Conservation (phyloP, 2,888 invertebrate species). For the Hyposoter didymator region DNA sequence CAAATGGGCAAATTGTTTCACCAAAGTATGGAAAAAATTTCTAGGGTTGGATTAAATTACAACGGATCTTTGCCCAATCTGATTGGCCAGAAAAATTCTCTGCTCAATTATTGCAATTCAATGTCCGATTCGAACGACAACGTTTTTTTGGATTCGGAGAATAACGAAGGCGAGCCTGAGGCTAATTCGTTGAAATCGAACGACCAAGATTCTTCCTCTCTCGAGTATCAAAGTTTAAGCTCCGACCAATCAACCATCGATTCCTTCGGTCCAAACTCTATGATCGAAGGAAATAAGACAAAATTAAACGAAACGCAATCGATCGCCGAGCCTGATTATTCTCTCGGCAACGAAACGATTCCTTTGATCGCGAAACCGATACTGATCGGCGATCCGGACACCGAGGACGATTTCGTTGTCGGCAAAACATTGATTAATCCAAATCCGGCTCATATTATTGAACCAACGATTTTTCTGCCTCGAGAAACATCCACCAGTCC, state of each 20-base stretch:
- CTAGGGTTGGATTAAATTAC: constrained; percentile 63
- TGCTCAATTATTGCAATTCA: not conserved
- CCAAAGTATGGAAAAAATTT: constrained; percentile 72
- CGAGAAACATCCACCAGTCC: not conserved
- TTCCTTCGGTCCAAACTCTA: constrained; percentile 57
- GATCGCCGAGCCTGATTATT: not conserved
- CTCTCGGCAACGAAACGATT: not conserved
- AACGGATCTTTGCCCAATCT: constrained; percentile 63
- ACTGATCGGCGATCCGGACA: constrained; percentile 52
- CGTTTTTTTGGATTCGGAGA: not conserved
- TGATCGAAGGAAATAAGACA: not conserved
- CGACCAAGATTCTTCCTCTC: not conserved
- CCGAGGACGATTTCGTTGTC: constrained; percentile 53
- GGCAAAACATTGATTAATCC: constrained; percentile 65
- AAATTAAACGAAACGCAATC: not conserved
- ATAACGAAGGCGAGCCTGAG: not conserved
- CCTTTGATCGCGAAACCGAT: constrained; percentile 52
- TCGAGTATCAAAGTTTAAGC: constrained; percentile 47
- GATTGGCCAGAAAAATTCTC: constrained; percentile 1
- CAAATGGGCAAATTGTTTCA: constrained; percentile 75
- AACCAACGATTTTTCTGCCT: constrained; percentile 65
- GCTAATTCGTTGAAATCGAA: not conserved
- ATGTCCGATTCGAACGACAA: constrained; percentile 1
- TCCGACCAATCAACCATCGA: constrained; percentile 57
- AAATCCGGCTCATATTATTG: constrained; percentile 68